Base-by-base conservation (phyloP, 53 echinoderm and acorn worm genomes). In the Astropecten irregularis region DNA sequence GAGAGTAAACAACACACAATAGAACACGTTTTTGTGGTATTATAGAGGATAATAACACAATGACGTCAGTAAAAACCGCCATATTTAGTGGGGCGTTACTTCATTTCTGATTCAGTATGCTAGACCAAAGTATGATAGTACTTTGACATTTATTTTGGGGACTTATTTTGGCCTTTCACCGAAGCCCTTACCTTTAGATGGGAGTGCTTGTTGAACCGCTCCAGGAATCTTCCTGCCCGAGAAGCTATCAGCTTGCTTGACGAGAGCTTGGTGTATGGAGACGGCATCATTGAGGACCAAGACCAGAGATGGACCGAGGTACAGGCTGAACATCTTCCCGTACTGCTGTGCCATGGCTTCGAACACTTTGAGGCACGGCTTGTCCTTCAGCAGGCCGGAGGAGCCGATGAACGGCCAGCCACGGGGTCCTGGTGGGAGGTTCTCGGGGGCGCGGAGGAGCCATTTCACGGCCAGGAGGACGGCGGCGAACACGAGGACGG, bases 271-370 rank as follows among this genome's bases (percentile, higher is more conserved):
- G 31, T 82, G 88, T 34, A 88, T 84, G 21, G 88, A 82, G 26
- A 55, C 35, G 11, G 57, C 71, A 46, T 92, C 92, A 46, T 82
- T 88, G 9, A 92, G 73, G 0, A 92, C 86, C 40, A 92, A 40
- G 20, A 59, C 74, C 68, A 85, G 49, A 0, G 69, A 71, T 2
- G 85, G 56, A 21, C 81, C 85, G 30, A 92, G 68, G 40, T 88
- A 88, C 56, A 88, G 71, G 16, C 85, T 85, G 53, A 85, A 88
- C 29, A 92, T 49, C 47, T 68, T 85, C 16, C 92, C 92, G 49
- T 85, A 88, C 42, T 82, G 49, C 42, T 34, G 56, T 82, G 83
- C 74, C 69, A 88, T 25, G 25, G n/a, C 47, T 18, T 68, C 64
- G 74, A 92, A 88, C 33, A 68, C 82, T 33, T 70, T 53, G 57